Evolutionary conservation across 2,888 invertebrate species (phyloP).

Genomic region (Drosophila picticornis): DNA sequence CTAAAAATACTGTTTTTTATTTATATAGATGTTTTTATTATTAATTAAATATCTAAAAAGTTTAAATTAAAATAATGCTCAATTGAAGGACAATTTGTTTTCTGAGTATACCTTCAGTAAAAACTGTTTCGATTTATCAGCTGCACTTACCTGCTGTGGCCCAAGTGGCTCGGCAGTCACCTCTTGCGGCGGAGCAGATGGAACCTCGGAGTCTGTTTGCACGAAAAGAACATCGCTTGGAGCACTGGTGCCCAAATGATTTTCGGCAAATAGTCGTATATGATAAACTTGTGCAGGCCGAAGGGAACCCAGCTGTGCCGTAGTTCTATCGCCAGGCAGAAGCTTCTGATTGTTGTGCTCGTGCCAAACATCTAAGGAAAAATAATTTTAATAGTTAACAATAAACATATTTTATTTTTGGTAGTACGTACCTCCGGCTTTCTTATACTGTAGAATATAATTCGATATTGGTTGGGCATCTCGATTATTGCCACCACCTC

Average conservation of each 20-base stretch:
- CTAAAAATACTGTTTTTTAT: neutral
- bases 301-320: slow-evolving; percentile 86
- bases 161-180: slow-evolving; percentile 89
- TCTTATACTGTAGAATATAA: slow-evolving; percentile 88
- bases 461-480: slow-evolving; percentile 86
- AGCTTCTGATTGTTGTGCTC: slow-evolving; percentile 87
- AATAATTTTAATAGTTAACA: too few species aligned
- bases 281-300: slow-evolving; percentile 88
- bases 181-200: slow-evolving; percentile 89
- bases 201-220: slow-evolving; percentile 88
- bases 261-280: slow-evolving; percentile 88
- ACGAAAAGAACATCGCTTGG: slow-evolving; percentile 87
- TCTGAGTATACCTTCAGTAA: neutral
- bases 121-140: neutral
- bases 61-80: too few species aligned
- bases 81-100: too few species aligned
- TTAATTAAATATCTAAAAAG: too few species aligned
- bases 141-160: slow-evolving; percentile 86
- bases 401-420: neutral
- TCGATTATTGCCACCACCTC: slow-evolving; percentile 75
- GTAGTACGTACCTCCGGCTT: slow-evolving; percentile 85
- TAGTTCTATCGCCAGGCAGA: slow-evolving; percentile 86
- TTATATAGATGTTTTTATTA: too few species aligned
- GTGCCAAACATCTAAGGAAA: slow-evolving; percentile 86
- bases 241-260: slow-evolving; percentile 88